Conservation (phyloP, 1,140 invertebrate genomes). For the Apis laboriosa region DNA sequence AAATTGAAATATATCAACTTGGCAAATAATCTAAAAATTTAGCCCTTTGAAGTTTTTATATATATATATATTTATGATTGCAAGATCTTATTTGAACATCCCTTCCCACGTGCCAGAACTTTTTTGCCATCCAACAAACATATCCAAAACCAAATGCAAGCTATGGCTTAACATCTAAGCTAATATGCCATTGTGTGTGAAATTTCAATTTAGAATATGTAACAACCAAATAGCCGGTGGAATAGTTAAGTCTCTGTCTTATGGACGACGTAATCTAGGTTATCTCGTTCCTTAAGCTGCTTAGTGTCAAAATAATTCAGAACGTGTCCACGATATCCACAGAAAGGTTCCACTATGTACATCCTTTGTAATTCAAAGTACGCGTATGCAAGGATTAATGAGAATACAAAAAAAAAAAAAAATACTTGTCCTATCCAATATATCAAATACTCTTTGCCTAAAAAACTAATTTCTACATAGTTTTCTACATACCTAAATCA, state of each 20-base stretch:
- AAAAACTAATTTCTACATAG: no score
- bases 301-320: constrained; percentile 22
- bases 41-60: no score
- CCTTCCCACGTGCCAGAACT: no score
- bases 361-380: neutral
- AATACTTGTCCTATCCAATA: neutral
- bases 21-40: no score
- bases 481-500: no score
- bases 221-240: neutral
- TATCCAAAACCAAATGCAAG: neutral
- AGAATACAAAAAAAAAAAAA: neutral
- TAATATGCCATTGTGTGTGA: neutral
- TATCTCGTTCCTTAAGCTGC: constrained; percentile 20
- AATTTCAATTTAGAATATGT: neutral
- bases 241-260: constrained; percentile 5
- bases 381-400: neutral
- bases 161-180: neutral
- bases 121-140: neutral
- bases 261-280: constrained; percentile 14
- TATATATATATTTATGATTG: no score
- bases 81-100: no score
- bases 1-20: no score
- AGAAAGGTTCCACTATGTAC: neutral
- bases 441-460: no score
- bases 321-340: neutral